A percentile compares a stretch with the other conserved stretches of the same genome.
Evolutionary conservation across 2,797 vertebrate species (phyloP).

Genomic region (Pantherophis vulpinus): DNA sequence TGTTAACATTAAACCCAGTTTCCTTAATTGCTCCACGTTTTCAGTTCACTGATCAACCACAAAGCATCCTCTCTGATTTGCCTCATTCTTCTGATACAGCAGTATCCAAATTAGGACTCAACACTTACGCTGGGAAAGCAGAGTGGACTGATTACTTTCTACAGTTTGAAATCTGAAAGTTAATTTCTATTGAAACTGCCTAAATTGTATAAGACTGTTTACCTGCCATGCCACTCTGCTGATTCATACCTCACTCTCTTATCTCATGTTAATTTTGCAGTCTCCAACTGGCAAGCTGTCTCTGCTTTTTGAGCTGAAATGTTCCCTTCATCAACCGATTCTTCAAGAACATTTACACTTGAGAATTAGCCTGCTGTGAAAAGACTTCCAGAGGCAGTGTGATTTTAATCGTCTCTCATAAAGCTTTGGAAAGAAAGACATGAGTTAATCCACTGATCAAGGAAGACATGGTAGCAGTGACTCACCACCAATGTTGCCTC

Average conservation of each 20-base stretch:
- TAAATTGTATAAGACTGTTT: neutral
- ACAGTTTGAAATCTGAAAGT: neutral
- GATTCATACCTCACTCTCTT: neutral
- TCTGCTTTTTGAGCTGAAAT: slow-evolving; percentile 4
- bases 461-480: neutral
- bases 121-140: neutral
- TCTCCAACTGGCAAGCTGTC: neutral
- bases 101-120: neutral
- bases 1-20: neutral
- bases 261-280: neutral
- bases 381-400: neutral
- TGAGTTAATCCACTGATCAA: neutral
- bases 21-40: neutral
- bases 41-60: neutral
- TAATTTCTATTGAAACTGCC: neutral
- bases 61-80: neutral
- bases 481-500: neutral
- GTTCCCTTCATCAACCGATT: neutral
- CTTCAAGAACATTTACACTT: slow-evolving; percentile 4
- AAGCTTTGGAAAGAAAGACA: neutral
- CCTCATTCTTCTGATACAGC: neutral
- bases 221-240: neutral
- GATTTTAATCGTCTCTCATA: slow-evolving; percentile 11
- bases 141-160: neutral
- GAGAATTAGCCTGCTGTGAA: neutral